Conservation (phyloP, 2,113 vertebrate species). For the Pterocles orientalis region DNA sequence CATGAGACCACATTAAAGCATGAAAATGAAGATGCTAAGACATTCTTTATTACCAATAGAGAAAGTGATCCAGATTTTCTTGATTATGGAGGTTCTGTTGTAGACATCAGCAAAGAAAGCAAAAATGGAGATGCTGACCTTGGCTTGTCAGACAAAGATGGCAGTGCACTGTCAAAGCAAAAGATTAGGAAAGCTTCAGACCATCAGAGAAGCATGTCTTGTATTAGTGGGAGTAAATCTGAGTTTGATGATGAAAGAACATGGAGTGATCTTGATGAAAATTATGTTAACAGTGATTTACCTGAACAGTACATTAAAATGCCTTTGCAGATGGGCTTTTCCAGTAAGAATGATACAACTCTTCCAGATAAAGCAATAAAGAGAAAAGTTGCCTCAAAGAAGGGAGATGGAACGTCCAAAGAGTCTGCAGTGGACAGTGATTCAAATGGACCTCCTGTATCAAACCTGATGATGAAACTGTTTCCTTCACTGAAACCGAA, state of each 20-base stretch:
- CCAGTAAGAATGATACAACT: conserved; percentile 1
- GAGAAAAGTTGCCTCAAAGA: conserved; percentile 85
- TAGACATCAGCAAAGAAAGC: conserved; percentile 55
- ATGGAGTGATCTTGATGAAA: conserved; percentile 89
- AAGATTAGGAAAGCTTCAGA: conserved; percentile 1
- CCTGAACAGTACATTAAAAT: conserved; percentile 22
- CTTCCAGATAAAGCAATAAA: conserved; percentile 72
- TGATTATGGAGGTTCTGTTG: conserved; percentile 67
- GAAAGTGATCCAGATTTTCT: conserved; percentile 48
- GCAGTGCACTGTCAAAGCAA: conserved; percentile 54
- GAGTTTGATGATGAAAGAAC: conserved; percentile 94
- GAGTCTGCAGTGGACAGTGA: conserved; percentile 3
- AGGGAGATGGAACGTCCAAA: conserved; percentile 43
- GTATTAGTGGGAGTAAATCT: conserved; percentile 44
- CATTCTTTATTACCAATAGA: neutral
- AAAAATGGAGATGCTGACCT: conserved; percentile 61
- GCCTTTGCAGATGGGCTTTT: neutral
- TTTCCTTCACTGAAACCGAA: conserved; percentile 90
- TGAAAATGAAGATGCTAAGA: neutral
- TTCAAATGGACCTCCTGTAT: conserved; percentile 72
- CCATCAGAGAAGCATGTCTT: neutral
- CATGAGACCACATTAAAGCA: conserved; percentile 52
- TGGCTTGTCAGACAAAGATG: conserved; percentile 63
- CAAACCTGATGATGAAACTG: conserved; percentile 86
- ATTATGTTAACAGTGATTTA: conserved; percentile 36